Evolutionary conservation across 2,113 vertebrate genomes (phyloP).

Genomic region (Cariama cristata): DNA sequence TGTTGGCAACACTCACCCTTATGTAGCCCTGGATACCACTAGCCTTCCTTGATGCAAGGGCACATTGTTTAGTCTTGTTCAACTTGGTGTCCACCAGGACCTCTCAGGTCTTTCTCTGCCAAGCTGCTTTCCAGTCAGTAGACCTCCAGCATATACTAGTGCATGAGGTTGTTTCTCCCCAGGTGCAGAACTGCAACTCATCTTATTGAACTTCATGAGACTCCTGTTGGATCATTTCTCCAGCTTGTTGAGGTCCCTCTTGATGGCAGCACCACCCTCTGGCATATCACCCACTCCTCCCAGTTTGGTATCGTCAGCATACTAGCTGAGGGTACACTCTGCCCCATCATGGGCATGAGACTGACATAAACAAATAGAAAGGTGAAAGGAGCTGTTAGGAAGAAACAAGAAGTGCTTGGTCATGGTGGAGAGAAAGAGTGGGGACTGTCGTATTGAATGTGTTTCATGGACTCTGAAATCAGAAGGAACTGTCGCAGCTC

Average conservation of each 20-base stretch:
- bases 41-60: neutral
- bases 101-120: neutral
- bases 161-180: neutral
- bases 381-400: neutral
- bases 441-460: neutral
- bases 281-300: neutral
- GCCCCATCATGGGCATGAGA: neutral
- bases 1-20: no score
- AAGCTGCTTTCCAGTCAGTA: neutral
- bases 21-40: neutral
- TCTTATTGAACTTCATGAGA: neutral
- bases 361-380: neutral
- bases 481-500: neutral
- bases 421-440: neutral
- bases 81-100: neutral
- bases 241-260: neutral
- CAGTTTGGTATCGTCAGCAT: neutral
- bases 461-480: neutral
- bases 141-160: neutral
- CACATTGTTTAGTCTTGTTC: neutral
- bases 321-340: neutral
- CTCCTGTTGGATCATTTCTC: neutral
- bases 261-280: neutral
- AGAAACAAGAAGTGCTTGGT: neutral
- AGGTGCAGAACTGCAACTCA: neutral